Conservation (phyloP, 2,888 invertebrate genomes). For the Drosophila atripex region DNA sequence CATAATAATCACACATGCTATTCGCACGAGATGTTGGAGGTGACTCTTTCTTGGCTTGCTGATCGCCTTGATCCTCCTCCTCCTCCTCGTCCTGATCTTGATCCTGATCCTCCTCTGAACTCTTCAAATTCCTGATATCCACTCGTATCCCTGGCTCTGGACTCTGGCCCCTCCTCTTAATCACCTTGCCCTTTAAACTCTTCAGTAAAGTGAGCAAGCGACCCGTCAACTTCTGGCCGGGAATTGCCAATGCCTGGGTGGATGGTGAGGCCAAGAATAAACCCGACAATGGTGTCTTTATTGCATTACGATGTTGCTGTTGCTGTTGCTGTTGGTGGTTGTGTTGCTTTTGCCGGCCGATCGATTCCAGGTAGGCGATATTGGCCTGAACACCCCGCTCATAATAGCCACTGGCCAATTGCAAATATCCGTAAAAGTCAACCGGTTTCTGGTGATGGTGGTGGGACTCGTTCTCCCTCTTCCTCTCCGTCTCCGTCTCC, state of each 20-base stretch:
- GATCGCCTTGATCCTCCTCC: slow-evolving; percentile 9
- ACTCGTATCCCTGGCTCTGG: slow-evolving; percentile 71
- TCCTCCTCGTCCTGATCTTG: not conserved
- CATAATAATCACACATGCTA: slow-evolving; percentile 60
- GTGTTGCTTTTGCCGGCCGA: slow-evolving; percentile 68
- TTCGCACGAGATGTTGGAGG: not conserved
- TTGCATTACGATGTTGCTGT: slow-evolving; percentile 33
- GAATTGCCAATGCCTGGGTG: slow-evolving; percentile 10
- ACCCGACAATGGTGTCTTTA: slow-evolving; percentile 3
- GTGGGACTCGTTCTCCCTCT: too few species aligned
- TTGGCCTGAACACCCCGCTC: slow-evolving; percentile 81
- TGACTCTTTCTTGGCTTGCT: slow-evolving; percentile 1
- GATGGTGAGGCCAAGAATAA: not conserved
- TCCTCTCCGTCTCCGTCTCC: too few species aligned
- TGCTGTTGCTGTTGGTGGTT: slow-evolving; percentile 37
- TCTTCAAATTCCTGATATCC: slow-evolving; percentile 57
- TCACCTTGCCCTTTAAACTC: slow-evolving; percentile 35
- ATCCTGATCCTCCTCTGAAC: not conserved
- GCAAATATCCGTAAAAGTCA: slow-evolving; percentile 68
- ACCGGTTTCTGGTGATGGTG: slow-evolving; percentile 34
- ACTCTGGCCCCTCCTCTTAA: slow-evolving; percentile 14
- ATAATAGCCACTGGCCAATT: slow-evolving; percentile 82
- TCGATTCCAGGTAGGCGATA: slow-evolving; percentile 82
- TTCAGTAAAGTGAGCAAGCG: slow-evolving; percentile 50
- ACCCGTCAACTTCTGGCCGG: slow-evolving; percentile 13